A percentile compares a stretch with the other conserved stretches of the same genome.
Evolutionary conservation across 2,797 vertebrate species (phyloP).

Genomic region (Lithobates pipiens): DNA sequence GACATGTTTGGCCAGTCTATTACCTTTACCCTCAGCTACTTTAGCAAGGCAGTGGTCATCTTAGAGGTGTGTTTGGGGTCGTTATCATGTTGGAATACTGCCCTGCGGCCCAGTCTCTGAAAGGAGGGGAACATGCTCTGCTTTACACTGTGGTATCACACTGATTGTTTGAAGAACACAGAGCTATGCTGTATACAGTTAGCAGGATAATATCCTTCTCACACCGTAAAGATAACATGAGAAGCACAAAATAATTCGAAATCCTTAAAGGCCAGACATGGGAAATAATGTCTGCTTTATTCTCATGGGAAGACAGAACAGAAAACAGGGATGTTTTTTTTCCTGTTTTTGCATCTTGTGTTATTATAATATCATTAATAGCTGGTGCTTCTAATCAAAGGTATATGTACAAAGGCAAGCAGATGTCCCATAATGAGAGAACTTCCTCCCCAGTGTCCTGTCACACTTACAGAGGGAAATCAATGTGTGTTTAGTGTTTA

Average conservation of each 20-base stretch:
- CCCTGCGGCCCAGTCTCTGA: too few relatives aligned
- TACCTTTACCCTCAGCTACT: too few relatives aligned
- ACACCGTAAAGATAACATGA: constrained; percentile 32
- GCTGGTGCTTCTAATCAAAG: constrained; percentile 32
- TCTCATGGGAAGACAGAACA: constrained; percentile 42
- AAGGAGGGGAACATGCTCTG: too few relatives aligned
- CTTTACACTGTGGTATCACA: neutral
- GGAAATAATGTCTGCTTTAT: constrained; percentile 43
- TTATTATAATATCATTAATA: constrained; percentile 21
- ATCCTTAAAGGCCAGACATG: constrained; percentile 33
- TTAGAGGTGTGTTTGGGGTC: too few relatives aligned
- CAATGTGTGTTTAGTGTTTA: neutral
- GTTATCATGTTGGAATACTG: too few relatives aligned
- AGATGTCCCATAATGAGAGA: constrained; percentile 16
- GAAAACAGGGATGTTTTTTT: constrained; percentile 49
- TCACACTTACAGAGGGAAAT: constrained; percentile 13
- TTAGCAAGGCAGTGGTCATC: too few relatives aligned
- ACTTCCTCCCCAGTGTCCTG: constrained; percentile 46
- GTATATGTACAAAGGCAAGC: constrained; percentile 23
- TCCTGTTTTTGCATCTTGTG: constrained; percentile 37
- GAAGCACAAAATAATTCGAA: constrained; percentile 10
- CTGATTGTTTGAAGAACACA: constrained; percentile 9
- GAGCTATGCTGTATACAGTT: constrained; percentile 9
- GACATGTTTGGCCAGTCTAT: too few relatives aligned
- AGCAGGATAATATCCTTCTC: constrained; percentile 6